Evolutionary conservation across 2,888 invertebrate genomes (phyloP).

Genomic region (Eilema griseolum): DNA sequence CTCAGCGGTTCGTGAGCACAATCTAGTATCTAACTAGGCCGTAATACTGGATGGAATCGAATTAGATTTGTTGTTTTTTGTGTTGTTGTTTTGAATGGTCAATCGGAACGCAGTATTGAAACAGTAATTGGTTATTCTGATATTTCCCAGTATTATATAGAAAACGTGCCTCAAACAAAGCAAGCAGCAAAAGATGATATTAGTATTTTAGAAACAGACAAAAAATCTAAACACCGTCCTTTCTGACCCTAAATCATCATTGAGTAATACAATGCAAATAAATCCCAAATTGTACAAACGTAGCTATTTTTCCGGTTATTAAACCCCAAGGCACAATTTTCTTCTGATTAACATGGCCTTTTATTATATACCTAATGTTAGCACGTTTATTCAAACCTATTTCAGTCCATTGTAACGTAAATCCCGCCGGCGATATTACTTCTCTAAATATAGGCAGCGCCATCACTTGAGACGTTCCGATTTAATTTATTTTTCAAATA

Average conservation of each 20-base stretch:
- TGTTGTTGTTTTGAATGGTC: background rate
- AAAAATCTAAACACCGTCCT: background rate
- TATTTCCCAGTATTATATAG: background rate
- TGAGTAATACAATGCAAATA: background rate
- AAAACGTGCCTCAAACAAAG: background rate
- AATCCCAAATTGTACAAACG: background rate
- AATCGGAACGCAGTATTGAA: background rate
- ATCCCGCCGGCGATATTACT: no score
- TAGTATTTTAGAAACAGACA: background rate
- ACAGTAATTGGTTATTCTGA: no score
- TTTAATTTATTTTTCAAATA: no score
- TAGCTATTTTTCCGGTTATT: background rate
- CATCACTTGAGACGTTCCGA: no score
- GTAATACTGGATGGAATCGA: no score
- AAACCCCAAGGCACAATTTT: background rate
- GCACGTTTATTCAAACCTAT: background rate
- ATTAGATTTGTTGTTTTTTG: no score
- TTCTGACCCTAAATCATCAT: background rate
- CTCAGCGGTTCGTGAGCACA: no score
- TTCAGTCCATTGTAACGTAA: background rate
- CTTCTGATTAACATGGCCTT: background rate
- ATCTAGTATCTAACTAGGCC: no score
- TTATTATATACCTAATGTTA: background rate
- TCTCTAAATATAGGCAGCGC: no score
- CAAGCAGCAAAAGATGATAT: background rate